phyloP scores from a whole-genome alignment of 2,797 vertebrate species.

The Gobionotothen gibberifrons region DNA sequence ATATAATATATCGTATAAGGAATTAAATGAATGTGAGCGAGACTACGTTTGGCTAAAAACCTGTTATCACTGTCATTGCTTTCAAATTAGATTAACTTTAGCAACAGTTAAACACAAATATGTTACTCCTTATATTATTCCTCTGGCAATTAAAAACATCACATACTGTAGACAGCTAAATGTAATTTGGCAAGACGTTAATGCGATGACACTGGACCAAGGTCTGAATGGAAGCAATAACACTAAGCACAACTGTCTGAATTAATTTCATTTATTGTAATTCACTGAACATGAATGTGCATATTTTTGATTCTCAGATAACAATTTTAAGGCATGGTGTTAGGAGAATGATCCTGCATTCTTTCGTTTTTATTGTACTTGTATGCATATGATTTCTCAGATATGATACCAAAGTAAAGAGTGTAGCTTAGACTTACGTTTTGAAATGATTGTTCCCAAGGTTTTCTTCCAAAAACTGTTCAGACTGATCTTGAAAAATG shows the following conservation, averaged over 20 bases:
- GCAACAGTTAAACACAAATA: constrained; percentile 14
- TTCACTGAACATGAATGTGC: constrained; percentile 30
- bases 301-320: constrained; percentile 29
- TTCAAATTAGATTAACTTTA: constrained; percentile 7
- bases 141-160: constrained; percentile 32
- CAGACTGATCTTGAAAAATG: constrained; percentile 12
- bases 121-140: constrained; percentile 10
- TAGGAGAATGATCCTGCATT: constrained; percentile 28
- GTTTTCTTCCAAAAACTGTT: constrained; percentile 45
- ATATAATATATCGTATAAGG: background rate
- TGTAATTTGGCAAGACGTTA: constrained; percentile 51
- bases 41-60: constrained; percentile 12
- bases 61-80: constrained; percentile 14
- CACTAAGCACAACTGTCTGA: constrained; percentile 47
- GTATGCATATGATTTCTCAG: constrained; percentile 44
- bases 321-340: constrained; percentile 9
- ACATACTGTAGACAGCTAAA: constrained; percentile 35
- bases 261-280: constrained; percentile 8
- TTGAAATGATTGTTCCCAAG: constrained; percentile 35
- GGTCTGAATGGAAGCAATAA: constrained; percentile 72
- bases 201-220: constrained; percentile 34
- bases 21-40: constrained; percentile 10
- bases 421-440: constrained; percentile 40
- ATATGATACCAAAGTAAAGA: constrained; percentile 72
- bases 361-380: constrained; percentile 39